Percentiles rank a stretch among this genome's conserved stretches.
Evolutionary conservation across 2,113 vertebrate genomes (phyloP).

Genomic region (Plectropomus leopardus): DNA sequence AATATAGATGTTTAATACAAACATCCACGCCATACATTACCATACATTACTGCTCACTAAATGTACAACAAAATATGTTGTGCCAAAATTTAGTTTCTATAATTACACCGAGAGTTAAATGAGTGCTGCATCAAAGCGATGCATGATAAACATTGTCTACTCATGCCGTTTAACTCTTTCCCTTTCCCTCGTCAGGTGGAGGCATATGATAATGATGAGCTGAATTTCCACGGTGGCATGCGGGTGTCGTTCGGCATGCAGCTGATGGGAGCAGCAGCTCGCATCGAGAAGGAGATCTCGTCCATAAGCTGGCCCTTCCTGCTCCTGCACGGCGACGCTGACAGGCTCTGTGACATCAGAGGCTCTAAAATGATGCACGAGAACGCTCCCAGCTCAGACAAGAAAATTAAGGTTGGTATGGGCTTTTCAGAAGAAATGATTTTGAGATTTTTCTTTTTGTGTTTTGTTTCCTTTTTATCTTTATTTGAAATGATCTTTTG

Average conservation of each 20-base stretch:
- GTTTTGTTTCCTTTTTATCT: background rate
- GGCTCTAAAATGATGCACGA: slow-evolving; percentile 93
- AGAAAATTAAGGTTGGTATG: slow-evolving; percentile 90
- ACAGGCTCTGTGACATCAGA: slow-evolving; percentile 93
- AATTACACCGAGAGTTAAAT: background rate
- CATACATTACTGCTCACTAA: background rate
- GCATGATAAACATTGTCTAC: background rate
- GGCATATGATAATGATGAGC: slow-evolving; percentile 88
- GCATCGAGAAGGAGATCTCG: slow-evolving; percentile 90
- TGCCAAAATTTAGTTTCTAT: background rate
- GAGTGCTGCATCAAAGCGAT: background rate
- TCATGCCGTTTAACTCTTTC: background rate
- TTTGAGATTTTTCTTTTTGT: background rate
- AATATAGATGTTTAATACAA: background rate
- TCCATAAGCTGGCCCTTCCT: slow-evolving; percentile 92
- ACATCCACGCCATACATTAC: background rate
- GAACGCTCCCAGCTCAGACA: slow-evolving; percentile 89
- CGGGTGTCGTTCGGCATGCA: slow-evolving; percentile 92
- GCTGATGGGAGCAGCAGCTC: slow-evolving; percentile 88
- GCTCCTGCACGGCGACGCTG: slow-evolving; percentile 91
- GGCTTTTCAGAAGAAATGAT: background rate
- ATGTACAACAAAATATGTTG: background rate
- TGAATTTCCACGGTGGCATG: slow-evolving; percentile 90
- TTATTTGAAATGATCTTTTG: background rate
- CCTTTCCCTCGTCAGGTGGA: slow-evolving; percentile 85